Conservation (phyloP, 1,140 invertebrate genomes). For the Diorhabda carinulata region DNA sequence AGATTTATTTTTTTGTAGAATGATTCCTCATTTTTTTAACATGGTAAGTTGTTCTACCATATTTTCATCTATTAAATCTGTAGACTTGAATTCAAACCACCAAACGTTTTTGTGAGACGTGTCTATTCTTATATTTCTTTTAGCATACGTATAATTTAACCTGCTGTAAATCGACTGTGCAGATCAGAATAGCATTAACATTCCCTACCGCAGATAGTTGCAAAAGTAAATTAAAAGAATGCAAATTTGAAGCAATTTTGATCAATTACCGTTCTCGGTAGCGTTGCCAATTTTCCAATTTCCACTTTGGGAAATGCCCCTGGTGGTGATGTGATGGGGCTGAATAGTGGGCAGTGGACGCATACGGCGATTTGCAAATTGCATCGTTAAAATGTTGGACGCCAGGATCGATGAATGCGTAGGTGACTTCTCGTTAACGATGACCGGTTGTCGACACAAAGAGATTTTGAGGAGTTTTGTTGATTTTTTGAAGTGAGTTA, state of each 20-base stretch:
- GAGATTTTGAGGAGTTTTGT: constrained; percentile 8
- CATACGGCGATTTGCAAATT: constrained; percentile 18
- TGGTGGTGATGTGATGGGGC: neutral
- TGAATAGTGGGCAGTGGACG: neutral
- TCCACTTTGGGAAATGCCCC: constrained; percentile 4
- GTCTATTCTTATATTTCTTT: no score
- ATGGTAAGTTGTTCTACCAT: no score
- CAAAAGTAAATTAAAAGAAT: neutral
- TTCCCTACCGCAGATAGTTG: neutral
- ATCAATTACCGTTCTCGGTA: constrained; percentile 2
- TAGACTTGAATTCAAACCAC: no score
- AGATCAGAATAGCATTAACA: neutral
- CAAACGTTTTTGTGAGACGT: no score
- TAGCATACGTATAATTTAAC: no score
- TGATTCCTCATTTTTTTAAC: no score
- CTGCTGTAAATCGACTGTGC: no score
- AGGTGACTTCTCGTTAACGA: constrained; percentile 9
- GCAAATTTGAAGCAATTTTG: constrained; percentile 2
- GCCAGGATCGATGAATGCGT: constrained; percentile 11
- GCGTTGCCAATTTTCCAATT: constrained; percentile 3
- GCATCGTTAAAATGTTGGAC: constrained; percentile 14
- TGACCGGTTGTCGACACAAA: constrained; percentile 3
- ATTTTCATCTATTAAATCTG: no score
- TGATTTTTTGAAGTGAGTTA: no score
- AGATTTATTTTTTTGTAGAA: no score